Evolutionary conservation across 2,113 vertebrate genomes (phyloP), one percentile per base, ranked within the genome.

Genomic region (Gallinago undulata): DNA sequence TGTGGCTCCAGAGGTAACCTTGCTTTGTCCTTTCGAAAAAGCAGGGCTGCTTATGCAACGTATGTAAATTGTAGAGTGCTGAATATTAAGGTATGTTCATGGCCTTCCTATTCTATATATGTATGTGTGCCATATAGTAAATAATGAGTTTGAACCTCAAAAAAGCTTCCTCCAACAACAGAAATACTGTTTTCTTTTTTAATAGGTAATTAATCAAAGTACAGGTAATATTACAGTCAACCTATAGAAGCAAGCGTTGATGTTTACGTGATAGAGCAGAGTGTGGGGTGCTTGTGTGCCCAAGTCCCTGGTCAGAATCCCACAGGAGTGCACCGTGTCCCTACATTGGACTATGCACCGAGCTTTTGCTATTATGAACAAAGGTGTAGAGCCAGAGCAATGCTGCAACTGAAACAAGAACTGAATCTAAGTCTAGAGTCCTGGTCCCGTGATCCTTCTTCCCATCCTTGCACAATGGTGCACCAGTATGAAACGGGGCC

Each of bases 231-330:
- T 82, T 69, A 33, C 25, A 25, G 3, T 76, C 63, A 25, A 39
- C 25, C 14, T 41, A 3, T 30, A 48, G 51, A 25, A 45, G 45
- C 11, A 77, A 70, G 45, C 28, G 5, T 43, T 53, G 50, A 48
- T 27, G 21, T 85, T 90, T 43, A 33, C 2, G 0, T 74, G 64
- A 45, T 25, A 82, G 9, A 88, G 27, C 27, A 25, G 18, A 23
- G 13, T 14, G 19, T 63, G 18, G 23, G 7, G 3, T 56, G 31
- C 24, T 16, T 41, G 6, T 24, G 18, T 43, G 18, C 24, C 33
- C 0, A 0, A 84, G 37, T 28, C 11, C 10, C 45, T n/a, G 4
- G 11, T 39, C 51, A 91, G 62, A 72, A 55, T 17, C 43, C 37
- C 11, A 7, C 21, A 72, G 74, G 27, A 35, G 28, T 31, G 13